These are phyloP conservation scores for Drosophila yakuba DNA, from an alignment of 1,140 invertebrate genomes.

Conservation along the genomic window DNA sequence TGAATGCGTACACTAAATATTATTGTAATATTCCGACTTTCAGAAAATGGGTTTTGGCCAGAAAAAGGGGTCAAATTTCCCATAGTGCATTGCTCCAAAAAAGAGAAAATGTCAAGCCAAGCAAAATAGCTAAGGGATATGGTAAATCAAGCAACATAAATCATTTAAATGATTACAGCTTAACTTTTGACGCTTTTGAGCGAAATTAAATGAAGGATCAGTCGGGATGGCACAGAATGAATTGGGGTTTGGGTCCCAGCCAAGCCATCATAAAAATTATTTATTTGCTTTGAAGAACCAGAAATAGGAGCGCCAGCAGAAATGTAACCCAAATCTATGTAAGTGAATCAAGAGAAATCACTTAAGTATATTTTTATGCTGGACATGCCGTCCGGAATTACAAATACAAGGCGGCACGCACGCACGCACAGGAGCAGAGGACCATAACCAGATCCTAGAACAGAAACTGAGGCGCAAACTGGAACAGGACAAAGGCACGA, in stretches of 20 bases:
- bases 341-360: conserved; percentile 83
- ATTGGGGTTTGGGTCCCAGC: conserved; percentile 7
- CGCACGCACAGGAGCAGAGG: conserved; percentile 55
- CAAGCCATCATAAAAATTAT: conserved; percentile 76
- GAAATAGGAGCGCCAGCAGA: conserved; percentile 56
- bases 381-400: conserved; percentile 82
- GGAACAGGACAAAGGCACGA: conserved; percentile 15
- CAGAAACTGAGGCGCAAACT: conserved; percentile 16
- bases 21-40: no score
- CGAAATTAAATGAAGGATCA: conserved; percentile 79
- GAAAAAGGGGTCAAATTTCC: no score
- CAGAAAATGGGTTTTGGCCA: no score
- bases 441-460: conserved; percentile 11
- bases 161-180: conserved; percentile 83
- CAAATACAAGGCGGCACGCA: conserved; percentile 75
- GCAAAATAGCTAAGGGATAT: conserved; percentile 71
- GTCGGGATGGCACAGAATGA: conserved; percentile 11
- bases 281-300: conserved; percentile 74
- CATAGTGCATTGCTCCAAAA: conserved; percentile 3
- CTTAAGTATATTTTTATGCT: conserved; percentile 83
- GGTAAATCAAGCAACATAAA: conserved; percentile 78
- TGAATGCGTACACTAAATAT: no score
- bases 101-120: conserved; percentile 55
- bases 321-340: conserved; percentile 83
- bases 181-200: conserved; percentile 82